phyloP scores from a whole-genome alignment of 1,140 invertebrate species.

The Rhopalosiphum maidis region DNA sequence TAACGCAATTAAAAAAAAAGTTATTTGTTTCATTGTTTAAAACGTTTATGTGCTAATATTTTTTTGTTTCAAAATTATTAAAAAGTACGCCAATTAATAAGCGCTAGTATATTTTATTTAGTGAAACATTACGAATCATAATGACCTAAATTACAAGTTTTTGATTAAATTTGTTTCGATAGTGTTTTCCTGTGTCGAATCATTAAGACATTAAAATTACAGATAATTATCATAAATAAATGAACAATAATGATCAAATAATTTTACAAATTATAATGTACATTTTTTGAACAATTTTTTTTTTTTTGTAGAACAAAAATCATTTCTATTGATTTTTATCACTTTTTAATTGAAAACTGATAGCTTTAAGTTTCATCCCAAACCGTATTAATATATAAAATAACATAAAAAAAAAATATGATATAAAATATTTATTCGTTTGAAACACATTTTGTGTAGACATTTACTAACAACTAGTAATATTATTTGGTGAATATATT shows the following conservation, averaged over 20 bases:
- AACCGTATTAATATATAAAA: no score
- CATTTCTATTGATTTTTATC: no score
- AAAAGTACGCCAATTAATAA: not conserved
- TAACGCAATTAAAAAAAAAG: not conserved
- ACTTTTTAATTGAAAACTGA: no score
- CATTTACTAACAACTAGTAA: not conserved
- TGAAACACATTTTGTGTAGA: not conserved
- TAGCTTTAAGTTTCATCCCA: no score
- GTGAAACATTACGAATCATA: not conserved
- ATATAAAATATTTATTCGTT: no score
- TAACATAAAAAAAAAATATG: no score
- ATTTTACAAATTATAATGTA: not conserved
- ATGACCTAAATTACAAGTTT: not conserved
- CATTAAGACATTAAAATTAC: not conserved
- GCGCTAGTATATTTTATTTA: not conserved
- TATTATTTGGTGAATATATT: not conserved
- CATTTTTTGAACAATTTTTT: not conserved
- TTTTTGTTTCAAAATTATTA: not conserved
- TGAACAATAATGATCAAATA: not conserved
- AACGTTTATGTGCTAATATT: not conserved
- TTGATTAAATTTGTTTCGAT: not conserved
- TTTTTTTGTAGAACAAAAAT: not conserved
- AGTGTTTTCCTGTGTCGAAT: not conserved
- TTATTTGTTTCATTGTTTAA: not conserved
- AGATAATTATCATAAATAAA: not conserved